A percentile compares a stretch with the other conserved stretches of the same genome.
Conservation (phyloP, 2,888 invertebrate species). For the Eupithecia abbreviata region DNA sequence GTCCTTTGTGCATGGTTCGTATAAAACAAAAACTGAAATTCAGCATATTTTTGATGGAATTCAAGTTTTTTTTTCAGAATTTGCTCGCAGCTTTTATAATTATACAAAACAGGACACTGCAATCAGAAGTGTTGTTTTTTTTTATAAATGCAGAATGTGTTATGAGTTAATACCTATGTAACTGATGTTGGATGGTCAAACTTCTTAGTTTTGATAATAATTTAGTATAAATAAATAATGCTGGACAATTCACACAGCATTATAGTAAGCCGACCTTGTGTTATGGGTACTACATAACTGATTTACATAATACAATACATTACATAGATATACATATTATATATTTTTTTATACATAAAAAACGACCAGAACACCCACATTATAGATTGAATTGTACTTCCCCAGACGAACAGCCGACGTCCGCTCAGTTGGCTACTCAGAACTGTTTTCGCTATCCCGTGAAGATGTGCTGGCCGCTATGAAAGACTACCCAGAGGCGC, state of each 20-base stretch:
- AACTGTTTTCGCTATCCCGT: slow-evolving; percentile 95
- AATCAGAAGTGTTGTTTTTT: not conserved
- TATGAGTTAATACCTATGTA: not conserved
- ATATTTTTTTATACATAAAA: too few species aligned
- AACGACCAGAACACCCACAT: too few species aligned
- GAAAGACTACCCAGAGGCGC: slow-evolving; percentile 98
- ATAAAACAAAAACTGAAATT: not conserved
- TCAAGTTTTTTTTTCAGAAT: not conserved
- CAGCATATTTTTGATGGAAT: not conserved
- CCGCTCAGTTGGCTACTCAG: slow-evolving; percentile 97
- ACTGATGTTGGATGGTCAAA: too few species aligned
- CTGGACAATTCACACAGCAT: too few species aligned
- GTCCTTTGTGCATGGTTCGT: not conserved
- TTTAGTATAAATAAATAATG: too few species aligned
- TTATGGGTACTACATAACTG: too few species aligned
- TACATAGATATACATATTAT: too few species aligned
- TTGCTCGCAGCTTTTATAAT: not conserved
- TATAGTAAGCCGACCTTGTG: too few species aligned
- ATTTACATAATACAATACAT: too few species aligned
- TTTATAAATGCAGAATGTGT: not conserved
- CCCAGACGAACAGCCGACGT: slow-evolving; percentile 96
- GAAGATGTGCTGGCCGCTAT: slow-evolving; percentile 97
- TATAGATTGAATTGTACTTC: not conserved
- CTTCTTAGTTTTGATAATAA: too few species aligned
- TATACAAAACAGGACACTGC: not conserved